A percentile compares a stretch with the other conserved stretches of the same genome.
phyloP scores from a whole-genome alignment of 2,113 vertebrate genomes.

The Cariama cristata region DNA sequence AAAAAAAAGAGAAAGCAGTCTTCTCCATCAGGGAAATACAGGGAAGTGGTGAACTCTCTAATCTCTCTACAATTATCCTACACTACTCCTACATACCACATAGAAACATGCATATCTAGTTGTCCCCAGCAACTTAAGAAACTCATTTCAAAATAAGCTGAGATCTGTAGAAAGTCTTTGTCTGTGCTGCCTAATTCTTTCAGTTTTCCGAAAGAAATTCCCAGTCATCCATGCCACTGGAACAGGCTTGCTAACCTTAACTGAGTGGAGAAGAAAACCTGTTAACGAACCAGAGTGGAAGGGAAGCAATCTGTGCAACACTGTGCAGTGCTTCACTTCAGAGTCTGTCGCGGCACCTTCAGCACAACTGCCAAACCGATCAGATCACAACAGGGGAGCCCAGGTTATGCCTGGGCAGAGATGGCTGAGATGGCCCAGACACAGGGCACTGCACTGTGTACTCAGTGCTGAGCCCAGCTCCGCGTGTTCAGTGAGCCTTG shows the following conservation, averaged over 20 bases:
- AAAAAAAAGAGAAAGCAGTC: background rate
- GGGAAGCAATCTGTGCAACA: background rate
- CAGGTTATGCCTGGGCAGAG: background rate
- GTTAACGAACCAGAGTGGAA: background rate
- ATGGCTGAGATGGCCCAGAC: background rate
- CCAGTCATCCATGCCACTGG: background rate
- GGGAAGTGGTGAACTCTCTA: background rate
- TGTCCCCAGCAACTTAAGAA: background rate
- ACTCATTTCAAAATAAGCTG: background rate
- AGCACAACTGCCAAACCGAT: background rate
- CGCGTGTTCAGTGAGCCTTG: fast-evolving
- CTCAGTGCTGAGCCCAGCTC: background rate
- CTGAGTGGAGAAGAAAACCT: background rate
- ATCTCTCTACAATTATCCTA: background rate
- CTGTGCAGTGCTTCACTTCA: background rate
- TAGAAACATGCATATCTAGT: background rate
- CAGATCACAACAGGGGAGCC: fast-evolving
- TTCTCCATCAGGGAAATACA: background rate
- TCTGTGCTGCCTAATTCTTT: background rate
- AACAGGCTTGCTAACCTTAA: background rate
- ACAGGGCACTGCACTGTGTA: too few relatives aligned
- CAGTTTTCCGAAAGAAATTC: background rate
- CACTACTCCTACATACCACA: background rate
- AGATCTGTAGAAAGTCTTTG: background rate
- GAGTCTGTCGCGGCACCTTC: background rate